Conservation (phyloP, 2,797 vertebrate genomes). For the Chloroceryle amazona region DNA sequence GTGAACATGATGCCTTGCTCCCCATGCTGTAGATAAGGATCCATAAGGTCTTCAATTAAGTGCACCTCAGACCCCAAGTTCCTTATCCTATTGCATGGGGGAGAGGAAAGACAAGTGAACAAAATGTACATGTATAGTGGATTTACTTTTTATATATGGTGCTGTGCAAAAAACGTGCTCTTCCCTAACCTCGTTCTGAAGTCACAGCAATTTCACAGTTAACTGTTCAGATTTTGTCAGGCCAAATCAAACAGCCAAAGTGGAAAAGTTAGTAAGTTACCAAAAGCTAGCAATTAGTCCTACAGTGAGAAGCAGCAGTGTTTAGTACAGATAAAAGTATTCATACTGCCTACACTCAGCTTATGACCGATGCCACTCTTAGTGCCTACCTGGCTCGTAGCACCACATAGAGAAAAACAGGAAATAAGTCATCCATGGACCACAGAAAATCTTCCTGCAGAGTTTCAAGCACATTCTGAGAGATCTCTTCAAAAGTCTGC, state of each 20-base stretch:
- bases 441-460: constrained; percentile 95
- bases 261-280: not conserved
- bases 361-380: not conserved
- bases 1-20: constrained; percentile 99
- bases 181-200: not conserved
- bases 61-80: constrained; percentile 98
- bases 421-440: constrained; percentile 99
- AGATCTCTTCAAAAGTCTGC: constrained; percentile 98
- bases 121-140: not conserved
- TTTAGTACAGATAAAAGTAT: not conserved
- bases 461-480: constrained; percentile 90
- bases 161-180: not conserved
- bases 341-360: not conserved
- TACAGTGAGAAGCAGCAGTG: accelerated
- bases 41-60: constrained; percentile 98
- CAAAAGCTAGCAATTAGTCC: not conserved
- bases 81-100: constrained; percentile 86
- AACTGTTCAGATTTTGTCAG: not conserved
- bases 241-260: not conserved
- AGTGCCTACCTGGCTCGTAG: constrained; percentile 91
- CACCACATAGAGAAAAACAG: constrained; percentile 97
- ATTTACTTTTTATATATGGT: not conserved
- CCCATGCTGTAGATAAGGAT: constrained; percentile 95
- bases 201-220: not conserved
- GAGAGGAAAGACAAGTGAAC: not conserved